These are phyloP conservation scores for Drosophila borborema DNA, from an alignment of 2,888 invertebrate species.

Conservation along the genomic window DNA sequence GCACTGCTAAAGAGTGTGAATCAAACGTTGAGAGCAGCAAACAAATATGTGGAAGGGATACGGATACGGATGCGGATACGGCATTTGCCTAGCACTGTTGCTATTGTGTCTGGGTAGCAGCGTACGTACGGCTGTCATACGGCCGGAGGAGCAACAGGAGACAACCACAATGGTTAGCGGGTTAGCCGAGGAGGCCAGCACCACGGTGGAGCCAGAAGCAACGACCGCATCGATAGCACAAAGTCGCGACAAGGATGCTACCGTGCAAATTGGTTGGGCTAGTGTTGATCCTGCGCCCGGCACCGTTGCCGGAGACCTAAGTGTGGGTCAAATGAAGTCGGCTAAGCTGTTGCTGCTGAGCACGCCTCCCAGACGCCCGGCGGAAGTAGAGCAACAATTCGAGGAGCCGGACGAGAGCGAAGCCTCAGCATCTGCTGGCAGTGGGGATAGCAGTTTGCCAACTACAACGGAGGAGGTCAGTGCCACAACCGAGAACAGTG, in stretches of 20 bases:
- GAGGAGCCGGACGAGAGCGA: slow-evolving; percentile 73
- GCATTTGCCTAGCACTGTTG: slow-evolving; percentile 29
- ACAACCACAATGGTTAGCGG: slow-evolving; percentile 28
- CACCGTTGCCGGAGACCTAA: slow-evolving; percentile 45
- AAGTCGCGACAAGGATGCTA: slow-evolving; percentile 70
- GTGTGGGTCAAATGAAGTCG: slow-evolving; percentile 49
- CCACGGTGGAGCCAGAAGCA: slow-evolving; percentile 38
- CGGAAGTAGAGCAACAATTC: slow-evolving; percentile 69
- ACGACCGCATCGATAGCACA: slow-evolving; percentile 24
- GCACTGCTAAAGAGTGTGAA: slow-evolving; percentile 48
- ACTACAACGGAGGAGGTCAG: slow-evolving; percentile 42
- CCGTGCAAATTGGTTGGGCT: slow-evolving; percentile 43
- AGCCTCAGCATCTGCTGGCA: slow-evolving; percentile 41
- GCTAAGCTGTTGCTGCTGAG: slow-evolving; percentile 78
- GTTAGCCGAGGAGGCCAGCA: slow-evolving; percentile 25
- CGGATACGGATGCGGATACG: slow-evolving; percentile 45
- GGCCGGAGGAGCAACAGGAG: slow-evolving; percentile 37
- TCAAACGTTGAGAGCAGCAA: slow-evolving; percentile 34
- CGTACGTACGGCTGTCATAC: slow-evolving; percentile 56
- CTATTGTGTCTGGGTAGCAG: slow-evolving; percentile 40
- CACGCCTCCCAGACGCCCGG: slow-evolving; percentile 71
- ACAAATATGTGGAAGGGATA: slow-evolving; percentile 62
- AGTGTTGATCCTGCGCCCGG: slow-evolving; percentile 60
- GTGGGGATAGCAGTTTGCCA: slow-evolving; percentile 28
- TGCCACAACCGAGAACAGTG: slow-evolving; percentile 43